phyloP scores from a whole-genome alignment of 2,113 vertebrate genomes.

The Ondatra zibethicus region DNA sequence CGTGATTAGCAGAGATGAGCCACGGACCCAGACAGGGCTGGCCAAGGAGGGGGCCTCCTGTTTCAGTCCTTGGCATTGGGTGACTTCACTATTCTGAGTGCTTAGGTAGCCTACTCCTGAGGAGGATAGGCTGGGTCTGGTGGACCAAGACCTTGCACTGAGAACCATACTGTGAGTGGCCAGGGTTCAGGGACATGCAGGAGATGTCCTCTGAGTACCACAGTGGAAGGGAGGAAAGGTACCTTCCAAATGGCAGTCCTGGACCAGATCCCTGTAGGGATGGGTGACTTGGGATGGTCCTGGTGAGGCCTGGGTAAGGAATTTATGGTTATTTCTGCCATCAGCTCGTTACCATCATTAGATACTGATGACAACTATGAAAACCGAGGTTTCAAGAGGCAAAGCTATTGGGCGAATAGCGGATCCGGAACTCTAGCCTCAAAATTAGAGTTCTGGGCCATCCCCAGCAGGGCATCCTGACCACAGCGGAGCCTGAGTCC shows the following conservation, averaged over 20 bases:
- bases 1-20: not conserved
- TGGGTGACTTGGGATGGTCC: accelerated
- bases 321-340: no score
- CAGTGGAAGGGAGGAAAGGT: not conserved
- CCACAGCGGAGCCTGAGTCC: not conserved
- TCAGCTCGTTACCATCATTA: not conserved
- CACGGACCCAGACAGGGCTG: accelerated
- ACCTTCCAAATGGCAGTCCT: no score
- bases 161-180: not conserved
- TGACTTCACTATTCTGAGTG: not conserved
- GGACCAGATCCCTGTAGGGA: accelerated
- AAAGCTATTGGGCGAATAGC: accelerated
- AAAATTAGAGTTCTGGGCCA: not conserved
- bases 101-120: accelerated
- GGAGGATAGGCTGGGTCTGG: not conserved
- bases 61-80: accelerated
- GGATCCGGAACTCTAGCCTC: not conserved
- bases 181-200: not conserved
- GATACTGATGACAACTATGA: not conserved
- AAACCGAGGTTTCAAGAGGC: not conserved
- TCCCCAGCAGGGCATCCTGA: not conserved
- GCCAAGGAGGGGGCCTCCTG: accelerated
- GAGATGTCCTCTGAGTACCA: accelerated
- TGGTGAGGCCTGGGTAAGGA: not conserved
- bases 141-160: not conserved